These are phyloP conservation scores for Archips xylosteana DNA, from an alignment of 2,888 invertebrate genomes.

Conservation along the genomic window DNA sequence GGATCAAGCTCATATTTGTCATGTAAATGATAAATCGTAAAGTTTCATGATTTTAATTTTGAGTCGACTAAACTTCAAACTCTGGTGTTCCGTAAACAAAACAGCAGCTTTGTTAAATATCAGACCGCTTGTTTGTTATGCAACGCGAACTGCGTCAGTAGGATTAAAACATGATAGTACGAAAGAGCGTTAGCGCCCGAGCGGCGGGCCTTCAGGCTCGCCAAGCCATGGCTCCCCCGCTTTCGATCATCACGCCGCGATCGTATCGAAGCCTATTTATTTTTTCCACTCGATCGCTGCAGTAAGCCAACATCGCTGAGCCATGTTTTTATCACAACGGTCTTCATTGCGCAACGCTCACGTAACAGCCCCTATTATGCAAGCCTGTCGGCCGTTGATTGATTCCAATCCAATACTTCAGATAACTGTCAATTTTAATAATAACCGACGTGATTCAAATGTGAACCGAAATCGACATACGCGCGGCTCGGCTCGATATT, in stretches of 20 bases:
- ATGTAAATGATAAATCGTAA: not conserved
- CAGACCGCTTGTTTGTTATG: not conserved
- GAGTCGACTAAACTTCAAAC: not conserved
- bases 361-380: slow-evolving; percentile 25
- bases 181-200: slow-evolving; percentile 2
- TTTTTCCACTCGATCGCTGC: slow-evolving; percentile 27
- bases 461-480: slow-evolving; percentile 9
- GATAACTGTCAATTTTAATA: slow-evolving; percentile 22
- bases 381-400: slow-evolving; percentile 15
- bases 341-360: slow-evolving; percentile 23
- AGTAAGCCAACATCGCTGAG: slow-evolving; percentile 12
- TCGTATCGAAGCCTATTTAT: slow-evolving; percentile 29
- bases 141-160: slow-evolving; percentile 12
- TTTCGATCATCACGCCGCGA: slow-evolving; percentile 18
- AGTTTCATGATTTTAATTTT: not conserved
- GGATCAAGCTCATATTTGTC: not conserved
- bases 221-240: not conserved
- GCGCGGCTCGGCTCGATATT: slow-evolving; percentile 6
- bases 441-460: slow-evolving; percentile 2
- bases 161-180: slow-evolving; percentile 26
- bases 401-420: slow-evolving; percentile 24
- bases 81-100: not conserved
- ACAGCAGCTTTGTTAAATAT: not conserved
- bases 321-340: slow-evolving; percentile 29
- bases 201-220: not conserved